Percentiles rank a stretch among this genome's conserved stretches.
phyloP scores from a whole-genome alignment of 2,797 vertebrate genomes.

The Eulemur mongoz region DNA sequence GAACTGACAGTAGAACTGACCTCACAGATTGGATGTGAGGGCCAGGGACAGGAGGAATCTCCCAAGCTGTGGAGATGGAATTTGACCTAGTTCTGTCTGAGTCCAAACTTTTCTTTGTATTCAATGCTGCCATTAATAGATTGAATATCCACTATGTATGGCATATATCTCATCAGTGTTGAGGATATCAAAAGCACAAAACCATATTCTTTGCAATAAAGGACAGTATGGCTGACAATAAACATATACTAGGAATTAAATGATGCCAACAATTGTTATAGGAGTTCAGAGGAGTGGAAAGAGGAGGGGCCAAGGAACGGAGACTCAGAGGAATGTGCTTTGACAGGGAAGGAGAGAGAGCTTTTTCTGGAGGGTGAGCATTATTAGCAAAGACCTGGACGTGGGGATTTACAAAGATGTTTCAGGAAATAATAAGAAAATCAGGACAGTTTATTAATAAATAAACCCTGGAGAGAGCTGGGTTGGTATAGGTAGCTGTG shows the following conservation, averaged over 20 bases:
- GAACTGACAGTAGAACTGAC: neutral
- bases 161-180: neutral
- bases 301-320: neutral
- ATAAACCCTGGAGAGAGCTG: neutral
- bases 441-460: neutral
- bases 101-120: neutral
- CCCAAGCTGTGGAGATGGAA: neutral
- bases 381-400: neutral
- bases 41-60: neutral
- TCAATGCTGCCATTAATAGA: neutral
- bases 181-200: neutral
- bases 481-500: neutral
- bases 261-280: neutral
- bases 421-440: neutral
- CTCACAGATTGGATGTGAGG: neutral
- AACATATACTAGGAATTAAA: neutral
- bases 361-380: fast-evolving
- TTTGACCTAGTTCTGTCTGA: neutral
- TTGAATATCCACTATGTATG: neutral
- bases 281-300: neutral
- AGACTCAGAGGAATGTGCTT: neutral
- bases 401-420: neutral
- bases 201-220: neutral
- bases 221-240: neutral
- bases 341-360: neutral